Conservation (phyloP, 2,113 vertebrate species). For the Rhadina sibilatrix region DNA sequence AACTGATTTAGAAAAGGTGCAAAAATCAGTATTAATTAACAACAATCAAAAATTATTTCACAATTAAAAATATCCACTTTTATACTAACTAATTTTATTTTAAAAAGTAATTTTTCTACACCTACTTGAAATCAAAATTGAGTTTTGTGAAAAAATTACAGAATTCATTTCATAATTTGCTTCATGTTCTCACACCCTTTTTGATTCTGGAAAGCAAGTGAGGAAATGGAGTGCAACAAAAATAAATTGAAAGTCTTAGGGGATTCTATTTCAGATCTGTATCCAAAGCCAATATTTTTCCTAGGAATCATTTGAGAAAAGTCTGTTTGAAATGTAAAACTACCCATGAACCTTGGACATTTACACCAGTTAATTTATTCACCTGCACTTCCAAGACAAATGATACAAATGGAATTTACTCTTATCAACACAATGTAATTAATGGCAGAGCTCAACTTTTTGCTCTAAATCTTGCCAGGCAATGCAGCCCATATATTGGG, state of each 20-base stretch:
- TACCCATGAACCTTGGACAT: neutral
- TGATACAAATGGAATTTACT: neutral
- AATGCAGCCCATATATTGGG: neutral
- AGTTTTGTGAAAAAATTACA: neutral
- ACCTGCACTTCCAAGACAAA: neutral
- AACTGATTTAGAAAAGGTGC: neutral
- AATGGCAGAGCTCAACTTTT: neutral
- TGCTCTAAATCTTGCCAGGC: neutral
- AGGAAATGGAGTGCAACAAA: neutral
- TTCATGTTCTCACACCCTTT: neutral
- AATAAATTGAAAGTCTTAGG: neutral
- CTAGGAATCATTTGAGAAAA: neutral
- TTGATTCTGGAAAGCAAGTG: neutral
- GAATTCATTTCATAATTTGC: neutral
- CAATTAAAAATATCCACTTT: neutral
- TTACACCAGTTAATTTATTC: neutral
- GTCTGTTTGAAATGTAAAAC: neutral
- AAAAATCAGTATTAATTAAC: neutral
- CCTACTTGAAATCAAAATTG: neutral
- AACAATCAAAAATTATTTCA: neutral
- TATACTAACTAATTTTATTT: neutral
- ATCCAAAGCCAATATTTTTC: neutral
- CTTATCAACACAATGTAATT: neutral
- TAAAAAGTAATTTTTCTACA: neutral
- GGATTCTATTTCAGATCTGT: neutral